Percentiles rank a stretch among this genome's conserved stretches.
Evolutionary conservation across 2,888 invertebrate species (phyloP).

Genomic region (Alentia gelatinosa): DNA sequence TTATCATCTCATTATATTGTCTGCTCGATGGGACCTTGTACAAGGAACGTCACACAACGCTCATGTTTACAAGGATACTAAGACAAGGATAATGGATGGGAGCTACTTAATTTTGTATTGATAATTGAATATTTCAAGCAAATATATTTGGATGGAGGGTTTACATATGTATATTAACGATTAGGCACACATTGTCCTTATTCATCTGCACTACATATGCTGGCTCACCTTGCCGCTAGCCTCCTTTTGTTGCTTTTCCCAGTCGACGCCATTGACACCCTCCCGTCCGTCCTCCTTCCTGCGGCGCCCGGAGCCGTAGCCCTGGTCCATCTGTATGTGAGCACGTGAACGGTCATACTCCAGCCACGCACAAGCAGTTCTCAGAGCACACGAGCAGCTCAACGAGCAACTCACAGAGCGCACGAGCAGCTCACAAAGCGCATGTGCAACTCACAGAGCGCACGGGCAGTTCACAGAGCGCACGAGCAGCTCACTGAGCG

Average conservation of each 20-base stretch:
- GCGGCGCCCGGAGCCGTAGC: constrained; percentile 85
- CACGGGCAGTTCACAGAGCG: not conserved
- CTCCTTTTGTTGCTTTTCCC: constrained; percentile 56
- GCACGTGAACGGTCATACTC: not conserved
- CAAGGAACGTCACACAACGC: too few species aligned
- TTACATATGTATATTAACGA: too few species aligned
- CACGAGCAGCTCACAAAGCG: not conserved
- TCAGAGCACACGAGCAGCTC: not conserved
- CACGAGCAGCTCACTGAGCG: not conserved
- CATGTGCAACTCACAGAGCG: not conserved
- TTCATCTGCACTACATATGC: too few species aligned
- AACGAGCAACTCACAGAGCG: not conserved
- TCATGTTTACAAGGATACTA: too few species aligned
- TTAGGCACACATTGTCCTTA: too few species aligned
- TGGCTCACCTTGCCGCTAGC: constrained; percentile 32
- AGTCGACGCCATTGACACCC: constrained; percentile 39
- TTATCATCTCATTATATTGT: too few species aligned
- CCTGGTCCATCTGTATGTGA: constrained; percentile 84
- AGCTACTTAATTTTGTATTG: too few species aligned
- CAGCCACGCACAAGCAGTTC: not conserved
- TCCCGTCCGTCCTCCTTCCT: constrained; percentile 56
- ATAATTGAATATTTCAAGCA: too few species aligned
- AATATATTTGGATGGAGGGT: too few species aligned
- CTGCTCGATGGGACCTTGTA: too few species aligned
- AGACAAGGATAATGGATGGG: too few species aligned